These are phyloP conservation scores for Onychostruthus taczanowskii DNA, from an alignment of 2,113 vertebrate genomes.

Conservation along the genomic window DNA sequence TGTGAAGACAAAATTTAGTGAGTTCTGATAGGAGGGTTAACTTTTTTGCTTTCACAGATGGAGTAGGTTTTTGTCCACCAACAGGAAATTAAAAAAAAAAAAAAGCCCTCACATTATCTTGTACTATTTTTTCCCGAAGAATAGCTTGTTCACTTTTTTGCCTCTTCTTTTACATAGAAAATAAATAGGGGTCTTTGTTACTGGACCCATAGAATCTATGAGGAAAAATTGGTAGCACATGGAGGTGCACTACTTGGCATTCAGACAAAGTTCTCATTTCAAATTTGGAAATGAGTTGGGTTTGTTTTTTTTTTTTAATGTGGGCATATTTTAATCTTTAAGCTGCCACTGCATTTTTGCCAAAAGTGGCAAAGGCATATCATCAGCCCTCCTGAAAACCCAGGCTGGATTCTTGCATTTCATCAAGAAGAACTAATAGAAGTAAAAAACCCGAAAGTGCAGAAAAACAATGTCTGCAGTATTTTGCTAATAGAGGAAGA, in stretches of 20 bases:
- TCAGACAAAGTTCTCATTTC: background rate
- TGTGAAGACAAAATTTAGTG: background rate
- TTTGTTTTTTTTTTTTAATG: background rate
- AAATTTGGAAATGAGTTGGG: background rate
- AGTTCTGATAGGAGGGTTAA: background rate
- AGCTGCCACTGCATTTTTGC: background rate
- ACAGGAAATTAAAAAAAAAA: background rate
- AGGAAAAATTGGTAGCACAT: background rate
- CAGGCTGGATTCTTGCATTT: background rate
- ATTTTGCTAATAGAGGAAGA: background rate
- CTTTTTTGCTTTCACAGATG: background rate
- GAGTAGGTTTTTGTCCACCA: background rate
- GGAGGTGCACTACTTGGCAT: background rate
- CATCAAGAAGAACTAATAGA: background rate
- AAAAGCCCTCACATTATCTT: background rate
- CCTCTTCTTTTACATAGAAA: background rate
- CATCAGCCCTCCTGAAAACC: background rate
- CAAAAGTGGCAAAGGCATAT: background rate
- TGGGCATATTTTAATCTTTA: background rate
- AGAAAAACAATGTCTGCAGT: background rate
- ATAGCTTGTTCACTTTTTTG: background rate
- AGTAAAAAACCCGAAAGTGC: background rate
- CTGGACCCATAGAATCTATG: background rate
- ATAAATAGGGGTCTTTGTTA: background rate
- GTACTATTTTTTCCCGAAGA: background rate